Conservation (phyloP, 2,888 invertebrate species). For the Lithosia quadra region DNA sequence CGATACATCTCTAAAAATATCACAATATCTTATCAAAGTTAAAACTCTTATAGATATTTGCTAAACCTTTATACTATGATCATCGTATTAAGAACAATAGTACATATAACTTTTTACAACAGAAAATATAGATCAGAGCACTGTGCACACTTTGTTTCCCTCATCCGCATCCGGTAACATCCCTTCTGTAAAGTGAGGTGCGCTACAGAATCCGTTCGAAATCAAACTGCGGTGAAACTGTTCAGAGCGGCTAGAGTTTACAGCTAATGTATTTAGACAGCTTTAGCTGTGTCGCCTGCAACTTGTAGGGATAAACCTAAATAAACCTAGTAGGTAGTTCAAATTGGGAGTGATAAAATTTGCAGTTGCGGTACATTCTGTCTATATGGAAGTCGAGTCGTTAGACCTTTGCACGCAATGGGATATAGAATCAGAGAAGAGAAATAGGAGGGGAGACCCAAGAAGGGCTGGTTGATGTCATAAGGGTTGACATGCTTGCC, state of each 20-base stretch:
- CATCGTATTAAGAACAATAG: not conserved
- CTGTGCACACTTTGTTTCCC: slow-evolving; percentile 44
- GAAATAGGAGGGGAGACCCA: too few species aligned
- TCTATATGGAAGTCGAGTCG: not conserved
- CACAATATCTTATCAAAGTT: too few species aligned
- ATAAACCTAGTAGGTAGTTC: slow-evolving; percentile 29
- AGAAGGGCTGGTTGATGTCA: too few species aligned
- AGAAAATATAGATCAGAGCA: not conserved
- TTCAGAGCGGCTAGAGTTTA: slow-evolving; percentile 57
- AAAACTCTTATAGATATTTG: too few species aligned
- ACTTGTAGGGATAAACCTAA: slow-evolving; percentile 29
- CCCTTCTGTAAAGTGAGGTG: slow-evolving; percentile 59
- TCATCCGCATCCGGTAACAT: slow-evolving; percentile 50
- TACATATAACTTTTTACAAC: not conserved
- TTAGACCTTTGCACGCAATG: not conserved
- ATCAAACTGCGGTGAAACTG: slow-evolving; percentile 71
- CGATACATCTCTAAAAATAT: too few species aligned
- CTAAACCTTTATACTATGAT: too few species aligned
- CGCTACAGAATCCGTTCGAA: slow-evolving; percentile 61
- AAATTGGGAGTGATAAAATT: not conserved
- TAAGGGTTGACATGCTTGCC: too few species aligned
- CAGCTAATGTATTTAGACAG: slow-evolving; percentile 65
- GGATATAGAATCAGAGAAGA: too few species aligned
- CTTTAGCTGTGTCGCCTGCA: slow-evolving; percentile 49
- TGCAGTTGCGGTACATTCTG: not conserved